Evolutionary conservation across 1,140 invertebrate species (phyloP).

Genomic region (Drosophila persimilis): DNA sequence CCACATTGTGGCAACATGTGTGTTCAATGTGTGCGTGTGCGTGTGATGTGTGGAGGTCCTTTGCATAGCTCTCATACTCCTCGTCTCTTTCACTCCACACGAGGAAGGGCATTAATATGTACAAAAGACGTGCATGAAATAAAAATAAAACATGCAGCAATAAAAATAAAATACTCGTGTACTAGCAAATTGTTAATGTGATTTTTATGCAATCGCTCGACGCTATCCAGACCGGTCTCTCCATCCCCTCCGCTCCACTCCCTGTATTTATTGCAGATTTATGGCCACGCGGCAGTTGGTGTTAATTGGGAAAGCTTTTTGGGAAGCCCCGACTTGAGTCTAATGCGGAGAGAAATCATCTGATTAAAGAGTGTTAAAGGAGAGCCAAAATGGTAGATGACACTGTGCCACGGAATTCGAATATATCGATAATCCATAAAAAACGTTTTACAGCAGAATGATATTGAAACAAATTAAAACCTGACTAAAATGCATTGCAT

Average conservation of each 20-base stretch:
- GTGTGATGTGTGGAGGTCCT: conserved; percentile 13
- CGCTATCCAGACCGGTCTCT: not conserved
- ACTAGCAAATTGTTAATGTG: conserved; percentile 80
- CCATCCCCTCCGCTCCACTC: conserved; percentile 1
- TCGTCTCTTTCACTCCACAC: conserved; percentile 2
- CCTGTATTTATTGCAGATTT: conserved; percentile 66
- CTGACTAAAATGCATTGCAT: too few species aligned
- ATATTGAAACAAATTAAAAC: too few species aligned
- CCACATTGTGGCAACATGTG: conserved; percentile 68
- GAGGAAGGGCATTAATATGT: conserved; percentile 52
- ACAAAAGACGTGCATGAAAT: conserved; percentile 76
- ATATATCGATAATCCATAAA: too few species aligned
- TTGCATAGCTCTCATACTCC: conserved; percentile 21
- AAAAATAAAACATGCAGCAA: conserved; percentile 80
- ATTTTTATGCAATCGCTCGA: conserved; percentile 72
- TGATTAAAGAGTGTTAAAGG: conserved; percentile 27
- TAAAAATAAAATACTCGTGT: conserved; percentile 82
- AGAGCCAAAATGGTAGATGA: too few species aligned
- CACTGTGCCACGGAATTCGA: too few species aligned
- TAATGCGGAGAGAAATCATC: conserved; percentile 10
- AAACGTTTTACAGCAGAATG: too few species aligned
- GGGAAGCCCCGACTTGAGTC: conserved; percentile 14
- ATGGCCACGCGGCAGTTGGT: conserved; percentile 60
- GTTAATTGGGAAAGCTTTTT: conserved; percentile 65
- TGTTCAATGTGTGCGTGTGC: conserved; percentile 40